Percentiles rank a stretch among this genome's conserved stretches.
phyloP scores from a whole-genome alignment of 2,888 invertebrate genomes.

The Dicyrtoma fusca region DNA sequence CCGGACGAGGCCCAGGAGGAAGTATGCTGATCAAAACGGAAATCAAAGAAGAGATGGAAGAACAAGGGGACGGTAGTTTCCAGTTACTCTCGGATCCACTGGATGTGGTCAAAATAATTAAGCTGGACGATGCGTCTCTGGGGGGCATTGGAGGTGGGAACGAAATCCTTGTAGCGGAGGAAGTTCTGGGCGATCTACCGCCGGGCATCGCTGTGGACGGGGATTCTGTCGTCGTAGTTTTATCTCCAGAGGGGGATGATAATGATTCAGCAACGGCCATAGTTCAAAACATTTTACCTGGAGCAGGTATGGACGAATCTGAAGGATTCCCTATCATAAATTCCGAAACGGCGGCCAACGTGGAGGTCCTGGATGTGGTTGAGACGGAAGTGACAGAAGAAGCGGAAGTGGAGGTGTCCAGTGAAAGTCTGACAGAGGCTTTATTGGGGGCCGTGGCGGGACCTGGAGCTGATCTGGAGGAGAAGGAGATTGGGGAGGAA shows the following conservation, averaged over 20 bases:
- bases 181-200: background rate
- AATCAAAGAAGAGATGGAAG: background rate
- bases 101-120: no score
- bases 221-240: background rate
- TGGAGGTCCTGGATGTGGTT: constrained; percentile 24
- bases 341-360: constrained; percentile 6
- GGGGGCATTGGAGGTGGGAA: no score
- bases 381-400: constrained; percentile 29
- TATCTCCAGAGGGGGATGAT: background rate
- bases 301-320: background rate
- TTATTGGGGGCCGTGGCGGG: constrained; percentile 15
- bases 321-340: constrained; percentile 5
- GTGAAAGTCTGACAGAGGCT: constrained; percentile 13
- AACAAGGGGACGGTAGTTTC: no score
- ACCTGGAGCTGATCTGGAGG: constrained; percentile 17
- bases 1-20: background rate
- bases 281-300: background rate
- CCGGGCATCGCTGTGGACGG: background rate
- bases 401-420: constrained; percentile 21
- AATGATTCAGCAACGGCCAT: background rate
- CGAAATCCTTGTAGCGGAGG: background rate
- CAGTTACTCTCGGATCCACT: no score
- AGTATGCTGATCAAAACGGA: background rate
- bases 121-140: no score
- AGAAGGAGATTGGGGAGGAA: constrained; percentile 46